These are phyloP conservation scores for Masticophis lateralis DNA, from an alignment of 2,797 vertebrate species.

Conservation along the genomic window DNA sequence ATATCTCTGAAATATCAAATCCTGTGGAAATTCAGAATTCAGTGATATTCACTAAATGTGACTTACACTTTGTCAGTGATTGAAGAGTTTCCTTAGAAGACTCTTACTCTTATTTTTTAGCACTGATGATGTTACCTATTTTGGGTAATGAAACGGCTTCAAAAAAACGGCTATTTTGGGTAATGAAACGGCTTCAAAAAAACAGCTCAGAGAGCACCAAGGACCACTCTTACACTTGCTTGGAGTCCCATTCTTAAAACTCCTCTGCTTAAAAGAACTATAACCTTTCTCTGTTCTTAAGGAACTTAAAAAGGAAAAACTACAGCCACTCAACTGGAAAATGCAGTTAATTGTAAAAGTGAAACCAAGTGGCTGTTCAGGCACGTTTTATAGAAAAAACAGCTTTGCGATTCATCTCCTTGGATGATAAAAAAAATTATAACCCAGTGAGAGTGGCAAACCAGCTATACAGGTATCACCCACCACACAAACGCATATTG, in stretches of 20 bases:
- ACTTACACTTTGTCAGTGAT: background rate
- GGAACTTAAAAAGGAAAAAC: conserved; percentile 41
- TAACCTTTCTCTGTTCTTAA: background rate
- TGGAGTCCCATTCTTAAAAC: background rate
- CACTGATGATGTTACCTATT: background rate
- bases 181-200: too few species aligned
- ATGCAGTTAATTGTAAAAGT: conserved; percentile 26
- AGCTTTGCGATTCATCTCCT: conserved; percentile 20
- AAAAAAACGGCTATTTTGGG: background rate
- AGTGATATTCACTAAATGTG: background rate
- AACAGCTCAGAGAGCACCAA: background rate
- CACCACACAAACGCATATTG: background rate
- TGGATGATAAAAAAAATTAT: background rate
- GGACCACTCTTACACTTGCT: background rate
- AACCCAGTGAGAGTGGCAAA: background rate
- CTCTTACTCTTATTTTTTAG: background rate
- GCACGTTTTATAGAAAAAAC: conserved; percentile 26
- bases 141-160: background rate
- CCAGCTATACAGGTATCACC: conserved; percentile 6
- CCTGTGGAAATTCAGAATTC: background rate
- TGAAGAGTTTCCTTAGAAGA: background rate
- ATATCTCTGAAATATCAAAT: background rate
- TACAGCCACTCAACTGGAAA: conserved; percentile 28
- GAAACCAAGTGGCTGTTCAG: conserved; percentile 49
- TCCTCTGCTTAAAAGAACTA: conserved; percentile 7